Evolutionary conservation across 2,797 vertebrate genomes (phyloP), one percentile per base, ranked within the genome.

Genomic region (Hippocampus kuda): DNA sequence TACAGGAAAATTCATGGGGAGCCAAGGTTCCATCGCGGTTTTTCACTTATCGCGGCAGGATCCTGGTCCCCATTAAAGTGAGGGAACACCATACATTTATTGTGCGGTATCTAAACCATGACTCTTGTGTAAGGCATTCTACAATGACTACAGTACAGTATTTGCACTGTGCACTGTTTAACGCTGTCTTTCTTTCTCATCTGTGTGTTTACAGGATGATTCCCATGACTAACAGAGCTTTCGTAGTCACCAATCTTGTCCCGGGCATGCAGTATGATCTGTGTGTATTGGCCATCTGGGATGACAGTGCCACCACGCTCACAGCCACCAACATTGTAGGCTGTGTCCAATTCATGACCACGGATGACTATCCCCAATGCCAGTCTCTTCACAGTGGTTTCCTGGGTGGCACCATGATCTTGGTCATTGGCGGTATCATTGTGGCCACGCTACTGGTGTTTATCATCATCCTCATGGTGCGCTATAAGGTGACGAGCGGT

Each of bases 321-420:
- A 98, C 96, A 0, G 97, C 96, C 83, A 99, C 97, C 85, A 99
- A 98, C 75, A 92, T 99, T 10, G 93, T 99, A 18, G 97, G 97
- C 73, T 99, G 97, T 0, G 91, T 94, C 79, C 94, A 96, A 87
- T 99, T 99, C 86, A 85, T 93, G 88, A 99, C 97, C 80, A 92
- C 91, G 69, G 95, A 95, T 26, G 96, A 98, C 79, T 96, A 97
- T 78, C 91, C 94, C 0, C 94, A 97, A 81, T 99, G 97, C 83
- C 94, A 94, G 80, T 98, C 97, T 0, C 91, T 99, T 81, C 95
- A 94, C 87, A 94, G 95, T 74, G 94, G 97, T 75, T 94, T 99
- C 82, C 88, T 99, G 76, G 97, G 97, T 0, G 96, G 97, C 38
- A 99, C 96, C 71, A 94, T 99, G 94, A 98, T 98, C 83, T 90